Base-by-base conservation (phyloP, 2,888 invertebrate species). In the Eilema sororculum region DNA sequence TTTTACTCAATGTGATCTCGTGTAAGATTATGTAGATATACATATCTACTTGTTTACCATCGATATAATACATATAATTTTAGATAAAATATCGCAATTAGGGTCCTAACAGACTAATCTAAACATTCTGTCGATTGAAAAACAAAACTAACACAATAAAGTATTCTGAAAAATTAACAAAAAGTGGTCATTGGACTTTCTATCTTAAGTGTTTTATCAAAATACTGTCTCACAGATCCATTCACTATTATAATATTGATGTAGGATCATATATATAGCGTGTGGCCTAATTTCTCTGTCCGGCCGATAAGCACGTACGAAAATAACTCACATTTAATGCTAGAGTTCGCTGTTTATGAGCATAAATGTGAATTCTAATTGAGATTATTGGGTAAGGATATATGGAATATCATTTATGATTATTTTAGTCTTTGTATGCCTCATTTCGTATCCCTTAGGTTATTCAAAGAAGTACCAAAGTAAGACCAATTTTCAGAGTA, bases 231-330 rank as follows among this genome's bases (percentile, higher is more conserved):
- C 41, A 9, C 22, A 4, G 3, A 25, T 52, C 46, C 10, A 28
- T 28, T 52, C 9, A 20, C 33, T 33, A 22, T 33, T 46, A 60
- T 60, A 12, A 65, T 62, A 72, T 74, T 78, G 65, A 71, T 72
- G 24, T 71, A 74, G 67, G 70, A 64, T 56, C 65, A 9, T 33
- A 64, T 62, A 68, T 41, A 74, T 65, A 70, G 56, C 22, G 59
- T 20, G 46, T 59, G 71, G 22, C 69, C 81, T 74, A 75, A 80
- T 76, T 79, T 74, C 68, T n/a, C 64, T 52, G 68, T 65, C 75
- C 65, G 37, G 9, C 33, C 71, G 65, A 75, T 78, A 24, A 10
- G 69, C 64, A 67, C 65, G 71, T 67, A 64, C 64, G 64, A 59
- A 71, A 37, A 65, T 67, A 65, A 65, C 9, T 67, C 37, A 65